A percentile compares a stretch with the other conserved stretches of the same genome.
Conservation (phyloP, 2,797 vertebrate genomes). For the Scarus forsteni region DNA sequence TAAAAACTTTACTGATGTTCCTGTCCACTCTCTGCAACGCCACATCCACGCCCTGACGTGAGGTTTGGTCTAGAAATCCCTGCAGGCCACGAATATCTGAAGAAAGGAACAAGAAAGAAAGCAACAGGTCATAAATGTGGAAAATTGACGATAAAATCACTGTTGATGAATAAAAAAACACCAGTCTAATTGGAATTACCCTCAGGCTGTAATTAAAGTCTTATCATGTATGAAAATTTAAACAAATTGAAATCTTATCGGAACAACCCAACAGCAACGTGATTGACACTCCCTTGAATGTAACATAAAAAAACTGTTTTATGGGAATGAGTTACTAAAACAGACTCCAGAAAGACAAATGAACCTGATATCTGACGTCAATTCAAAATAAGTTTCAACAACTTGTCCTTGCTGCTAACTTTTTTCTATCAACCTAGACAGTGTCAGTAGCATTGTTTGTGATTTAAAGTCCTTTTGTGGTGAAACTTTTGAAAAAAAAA, state of each 20-base stretch:
- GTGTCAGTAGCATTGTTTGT: too few species aligned
- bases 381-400: too few species aligned
- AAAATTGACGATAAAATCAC: neutral
- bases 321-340: too few species aligned
- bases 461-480: too few species aligned
- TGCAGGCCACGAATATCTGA: slow-evolving; percentile 97
- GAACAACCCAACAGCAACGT: neutral
- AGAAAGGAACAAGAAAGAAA: neutral
- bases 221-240: neutral
- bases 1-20: slow-evolving; percentile 96
- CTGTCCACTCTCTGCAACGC: slow-evolving; percentile 95
- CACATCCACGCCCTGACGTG: slow-evolving; percentile 93
- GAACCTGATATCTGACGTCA: too few species aligned
- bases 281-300: neutral
- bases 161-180: neutral
- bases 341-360: too few species aligned
- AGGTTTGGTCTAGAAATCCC: slow-evolving; percentile 94
- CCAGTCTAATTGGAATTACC: neutral
- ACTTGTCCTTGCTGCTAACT: too few species aligned
- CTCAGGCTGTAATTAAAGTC: neutral
- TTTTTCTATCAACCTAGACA: too few species aligned
- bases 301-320: neutral
- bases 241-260: neutral
- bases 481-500: too few species aligned
- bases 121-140: neutral